Percentiles rank a stretch among this genome's conserved stretches.
Evolutionary conservation across 2,797 vertebrate genomes (phyloP).

Genomic region (Diglossa cyanea): DNA sequence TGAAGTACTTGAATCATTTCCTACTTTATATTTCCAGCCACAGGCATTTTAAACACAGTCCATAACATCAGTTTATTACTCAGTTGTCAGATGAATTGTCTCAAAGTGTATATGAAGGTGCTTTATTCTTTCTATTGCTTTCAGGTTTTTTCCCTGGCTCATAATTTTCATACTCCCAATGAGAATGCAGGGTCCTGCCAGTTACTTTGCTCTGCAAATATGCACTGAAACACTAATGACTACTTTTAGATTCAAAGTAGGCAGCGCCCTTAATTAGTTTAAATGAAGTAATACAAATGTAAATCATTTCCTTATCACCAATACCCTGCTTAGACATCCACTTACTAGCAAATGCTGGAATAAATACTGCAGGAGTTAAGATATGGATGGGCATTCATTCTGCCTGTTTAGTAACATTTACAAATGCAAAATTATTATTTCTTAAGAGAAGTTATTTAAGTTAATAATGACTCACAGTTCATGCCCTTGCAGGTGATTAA

Average conservation of each 20-base stretch:
- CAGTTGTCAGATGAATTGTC: neutral
- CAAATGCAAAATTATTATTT: neutral
- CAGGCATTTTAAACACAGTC: neutral
- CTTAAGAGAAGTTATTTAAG: neutral
- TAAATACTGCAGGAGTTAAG: neutral
- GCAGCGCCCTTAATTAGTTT: neutral
- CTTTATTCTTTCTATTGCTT: neutral
- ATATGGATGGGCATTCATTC: neutral
- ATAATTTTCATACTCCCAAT: constrained; percentile 19
- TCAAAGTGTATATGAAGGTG: neutral
- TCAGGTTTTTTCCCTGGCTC: neutral
- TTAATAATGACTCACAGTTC: neutral
- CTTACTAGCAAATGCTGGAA: constrained; percentile 15
- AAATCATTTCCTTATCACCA: constrained; percentile 14
- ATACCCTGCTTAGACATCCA: neutral
- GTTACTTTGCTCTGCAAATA: constrained; percentile 16
- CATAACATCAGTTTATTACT: neutral
- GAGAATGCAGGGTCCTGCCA: constrained; percentile 21
- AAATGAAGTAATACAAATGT: neutral
- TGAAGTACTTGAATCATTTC: neutral
- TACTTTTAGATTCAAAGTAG: constrained; percentile 28
- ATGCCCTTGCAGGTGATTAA: neutral
- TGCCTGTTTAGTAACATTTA: neutral
- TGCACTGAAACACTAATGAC: neutral
- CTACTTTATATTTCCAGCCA: neutral